Evolutionary conservation across 2,797 vertebrate species (phyloP).

Genomic region (Crax fasciolata): DNA sequence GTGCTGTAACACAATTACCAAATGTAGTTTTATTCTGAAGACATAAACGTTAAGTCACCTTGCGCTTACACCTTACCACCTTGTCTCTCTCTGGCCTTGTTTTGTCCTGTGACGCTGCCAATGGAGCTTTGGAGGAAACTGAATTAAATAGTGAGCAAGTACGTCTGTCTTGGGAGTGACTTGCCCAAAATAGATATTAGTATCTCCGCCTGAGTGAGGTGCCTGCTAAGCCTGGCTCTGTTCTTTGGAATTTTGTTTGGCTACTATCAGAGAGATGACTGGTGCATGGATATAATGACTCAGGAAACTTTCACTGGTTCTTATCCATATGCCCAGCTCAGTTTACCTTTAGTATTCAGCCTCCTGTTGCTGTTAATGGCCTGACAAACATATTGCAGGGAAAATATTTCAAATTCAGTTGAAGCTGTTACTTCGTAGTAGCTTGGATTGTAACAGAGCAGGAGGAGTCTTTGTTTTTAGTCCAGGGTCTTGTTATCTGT

Average conservation of each 20-base stretch:
- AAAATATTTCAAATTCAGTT: background rate
- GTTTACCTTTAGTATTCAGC: background rate
- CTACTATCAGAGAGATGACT: background rate
- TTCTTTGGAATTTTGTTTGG: background rate
- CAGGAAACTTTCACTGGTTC: background rate
- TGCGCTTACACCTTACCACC: background rate
- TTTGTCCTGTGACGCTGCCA: background rate
- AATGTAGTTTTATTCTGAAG: background rate
- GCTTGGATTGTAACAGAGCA: background rate
- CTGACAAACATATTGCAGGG: background rate
- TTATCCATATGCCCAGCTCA: background rate
- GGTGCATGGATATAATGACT: background rate
- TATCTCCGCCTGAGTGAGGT: background rate
- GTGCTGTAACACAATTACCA: background rate
- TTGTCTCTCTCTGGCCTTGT: background rate
- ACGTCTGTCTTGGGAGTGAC: background rate
- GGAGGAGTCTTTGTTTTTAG: background rate
- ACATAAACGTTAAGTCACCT: background rate
- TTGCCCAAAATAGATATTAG: background rate
- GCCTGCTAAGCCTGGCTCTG: background rate
- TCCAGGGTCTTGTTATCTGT: background rate
- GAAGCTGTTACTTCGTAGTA: background rate
- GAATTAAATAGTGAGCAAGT: background rate
- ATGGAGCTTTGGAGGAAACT: background rate
- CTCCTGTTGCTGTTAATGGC: background rate